Base-by-base conservation (phyloP, 2,888 invertebrate species). In the Lithodes maja region DNA sequence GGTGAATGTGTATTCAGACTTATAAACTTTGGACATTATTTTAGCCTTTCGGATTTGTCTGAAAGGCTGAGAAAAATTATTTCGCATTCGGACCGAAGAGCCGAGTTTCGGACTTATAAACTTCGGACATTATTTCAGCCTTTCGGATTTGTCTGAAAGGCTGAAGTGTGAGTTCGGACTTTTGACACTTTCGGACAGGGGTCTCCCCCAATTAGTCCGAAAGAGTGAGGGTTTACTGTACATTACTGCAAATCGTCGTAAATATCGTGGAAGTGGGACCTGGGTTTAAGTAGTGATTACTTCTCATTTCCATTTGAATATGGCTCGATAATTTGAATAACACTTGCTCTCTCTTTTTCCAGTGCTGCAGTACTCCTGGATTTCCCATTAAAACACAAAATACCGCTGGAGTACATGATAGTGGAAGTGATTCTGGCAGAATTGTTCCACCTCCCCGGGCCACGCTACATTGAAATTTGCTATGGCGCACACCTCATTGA, bases 341-440 rank as follows among this genome's bases (percentile, higher is more conserved):
- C 12, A 61, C 5, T 61, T 5, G 12, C 12, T 5, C 61, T 61
- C 5, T 61, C 12, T 61, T 5, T 61, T 7, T 61, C 61, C 54
- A 92, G 96, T 94, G 98, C 99, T 0, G 97, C 97, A 0, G 97
- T 98, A 93, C 94, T 99, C 50, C 94, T 99, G 55, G 97, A 97
- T 93, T 99, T 99, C 93, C 98, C 98, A 0, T 97, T 98, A 93
- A 98, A 98, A 94, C 95, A 96, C 17, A 98, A 98, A 94, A 97
- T 99, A 91, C 99, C 99, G 0, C 94, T 99, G 86, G 99, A 99
- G 93, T 99, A 99, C 94, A 98, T 99, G 94, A 98, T 99, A 92
- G 98, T 99, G 0, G 99, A 99, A 95, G 97, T 98, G 0, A 96
- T 99, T 93, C 98, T 99, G 94, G 97, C 97, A 0, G 98, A 99